phyloP scores from a whole-genome alignment of 2,797 vertebrate genomes.

The Mallotus villosus region DNA sequence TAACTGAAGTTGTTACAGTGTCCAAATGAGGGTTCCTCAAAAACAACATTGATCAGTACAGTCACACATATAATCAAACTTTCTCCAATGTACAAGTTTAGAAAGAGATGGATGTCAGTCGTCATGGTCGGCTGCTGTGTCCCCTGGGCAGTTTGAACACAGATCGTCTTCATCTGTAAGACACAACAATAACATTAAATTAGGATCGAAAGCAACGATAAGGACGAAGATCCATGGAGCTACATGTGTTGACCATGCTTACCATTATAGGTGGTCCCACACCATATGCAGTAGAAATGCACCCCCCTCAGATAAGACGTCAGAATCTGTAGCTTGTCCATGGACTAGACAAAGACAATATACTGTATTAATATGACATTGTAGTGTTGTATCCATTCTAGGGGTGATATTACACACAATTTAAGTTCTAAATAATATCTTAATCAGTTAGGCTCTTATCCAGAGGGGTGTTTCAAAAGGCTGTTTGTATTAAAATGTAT shows the following conservation, averaged over 20 bases:
- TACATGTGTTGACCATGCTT: conserved; percentile 64
- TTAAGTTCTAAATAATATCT: background rate
- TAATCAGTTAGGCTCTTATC: background rate
- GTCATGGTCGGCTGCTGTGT: conserved; percentile 87
- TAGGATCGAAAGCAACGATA: background rate
- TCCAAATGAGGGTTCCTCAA: background rate
- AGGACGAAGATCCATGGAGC: background rate
- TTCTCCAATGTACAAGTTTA: background rate
- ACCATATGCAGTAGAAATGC: conserved; percentile 96
- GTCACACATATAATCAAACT: background rate
- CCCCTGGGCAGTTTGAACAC: conserved; percentile 87
- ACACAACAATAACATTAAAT: conserved; percentile 21
- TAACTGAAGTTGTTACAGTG: background rate
- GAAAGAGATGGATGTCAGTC: conserved; percentile 67
- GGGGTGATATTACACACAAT: background rate
- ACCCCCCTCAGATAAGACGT: conserved; percentile 88
- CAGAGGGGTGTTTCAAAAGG: background rate
- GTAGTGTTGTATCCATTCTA: background rate
- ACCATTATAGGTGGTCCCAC: conserved; percentile 94
- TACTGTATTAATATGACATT: no score
- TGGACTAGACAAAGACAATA: conserved; percentile 67
- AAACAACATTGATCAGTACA: background rate
- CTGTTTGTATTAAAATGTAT: no score
- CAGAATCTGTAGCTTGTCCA: conserved; percentile 86
- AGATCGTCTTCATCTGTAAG: conserved; percentile 86